A percentile compares a stretch with the other conserved stretches of the same genome.
Evolutionary conservation across 2,888 invertebrate species (phyloP).

Genomic region (Mylabris sibirica): DNA sequence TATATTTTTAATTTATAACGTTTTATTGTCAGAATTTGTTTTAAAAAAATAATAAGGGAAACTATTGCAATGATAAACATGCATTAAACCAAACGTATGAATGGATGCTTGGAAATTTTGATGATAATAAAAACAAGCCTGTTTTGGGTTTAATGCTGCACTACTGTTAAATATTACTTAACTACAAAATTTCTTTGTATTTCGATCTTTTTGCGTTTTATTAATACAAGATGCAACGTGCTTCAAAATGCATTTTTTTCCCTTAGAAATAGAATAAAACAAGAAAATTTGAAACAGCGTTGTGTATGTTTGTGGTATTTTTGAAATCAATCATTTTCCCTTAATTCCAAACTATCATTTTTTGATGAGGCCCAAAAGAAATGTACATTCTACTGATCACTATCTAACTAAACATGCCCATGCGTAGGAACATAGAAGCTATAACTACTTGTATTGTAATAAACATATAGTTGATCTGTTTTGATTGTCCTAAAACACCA

Average conservation of each 20-base stretch:
- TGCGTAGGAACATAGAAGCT: slow-evolving; percentile 46
- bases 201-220: background rate
- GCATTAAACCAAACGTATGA: slow-evolving; percentile 4
- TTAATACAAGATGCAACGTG: slow-evolving; percentile 8
- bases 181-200: background rate
- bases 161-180: background rate
- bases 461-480: slow-evolving; percentile 51
- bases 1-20: background rate
- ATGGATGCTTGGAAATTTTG: slow-evolving; percentile 3
- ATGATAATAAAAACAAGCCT: background rate
- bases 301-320: background rate
- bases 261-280: background rate
- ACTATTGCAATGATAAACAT: slow-evolving; percentile 11
- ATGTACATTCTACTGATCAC: slow-evolving; percentile 29
- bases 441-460: slow-evolving; percentile 45
- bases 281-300: slow-evolving; percentile 24
- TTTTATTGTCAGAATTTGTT: background rate
- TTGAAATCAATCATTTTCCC: background rate
- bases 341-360: background rate
- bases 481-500: slow-evolving; percentile 56
- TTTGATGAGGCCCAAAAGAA: background rate
- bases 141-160: background rate
- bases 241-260: background rate
- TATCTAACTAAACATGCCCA: slow-evolving; percentile 51
- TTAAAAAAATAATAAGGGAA: background rate